Conservation (phyloP, 92 coral and sea anemone genomes). For the Palythoa heliodiscus region DNA sequence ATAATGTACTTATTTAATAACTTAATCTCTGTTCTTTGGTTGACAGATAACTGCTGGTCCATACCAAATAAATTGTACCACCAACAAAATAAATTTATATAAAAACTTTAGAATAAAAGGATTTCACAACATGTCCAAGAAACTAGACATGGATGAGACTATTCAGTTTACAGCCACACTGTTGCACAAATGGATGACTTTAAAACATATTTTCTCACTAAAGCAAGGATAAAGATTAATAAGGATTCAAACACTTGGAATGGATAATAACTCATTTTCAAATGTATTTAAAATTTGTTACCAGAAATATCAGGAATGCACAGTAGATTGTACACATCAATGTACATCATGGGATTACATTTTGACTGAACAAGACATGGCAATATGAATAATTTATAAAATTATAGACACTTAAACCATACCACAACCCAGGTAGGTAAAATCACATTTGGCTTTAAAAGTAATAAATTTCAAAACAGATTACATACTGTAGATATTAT, state of each 20-base stretch:
- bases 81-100: not conserved
- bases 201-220: not conserved
- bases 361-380: not conserved
- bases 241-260: too few species aligned
- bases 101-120: not conserved
- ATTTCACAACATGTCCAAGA: not conserved
- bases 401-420: not conserved
- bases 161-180: too few species aligned
- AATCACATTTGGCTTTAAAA: not conserved
- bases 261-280: too few species aligned
- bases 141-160: not conserved
- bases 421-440: not conserved
- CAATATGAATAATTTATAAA: not conserved
- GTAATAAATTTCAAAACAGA: not conserved
- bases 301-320: not conserved
- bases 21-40: not conserved
- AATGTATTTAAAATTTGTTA: too few species aligned
- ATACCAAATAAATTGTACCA: not conserved
- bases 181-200: not conserved
- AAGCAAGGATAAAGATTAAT: too few species aligned
- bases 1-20: not conserved
- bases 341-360: not conserved
- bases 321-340: not conserved
- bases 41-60: not conserved
- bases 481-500: not conserved